These are phyloP conservation scores for Arctocebus calabarensis DNA, from an alignment of 2,797 vertebrate genomes.

Conservation along the genomic window DNA sequence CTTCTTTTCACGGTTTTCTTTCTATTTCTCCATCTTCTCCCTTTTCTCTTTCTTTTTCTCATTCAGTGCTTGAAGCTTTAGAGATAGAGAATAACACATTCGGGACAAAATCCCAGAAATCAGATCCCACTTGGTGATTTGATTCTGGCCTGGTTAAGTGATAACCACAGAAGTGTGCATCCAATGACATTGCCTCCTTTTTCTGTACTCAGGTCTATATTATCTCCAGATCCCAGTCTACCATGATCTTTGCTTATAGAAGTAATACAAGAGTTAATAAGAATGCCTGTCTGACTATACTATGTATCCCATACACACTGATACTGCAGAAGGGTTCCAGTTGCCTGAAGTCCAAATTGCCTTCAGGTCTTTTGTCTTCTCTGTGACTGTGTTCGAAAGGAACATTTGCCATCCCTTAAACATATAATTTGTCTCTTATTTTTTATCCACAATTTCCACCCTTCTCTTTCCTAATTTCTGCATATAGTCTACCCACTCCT, in stretches of 20 bases:
- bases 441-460: neutral
- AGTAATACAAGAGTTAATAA: neutral
- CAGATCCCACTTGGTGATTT: neutral
- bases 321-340: neutral
- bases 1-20: neutral
- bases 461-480: neutral
- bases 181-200: neutral
- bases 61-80: neutral
- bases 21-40: neutral
- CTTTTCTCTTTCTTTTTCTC: neutral
- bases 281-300: neutral
- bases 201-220: neutral
- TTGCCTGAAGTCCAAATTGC: neutral
- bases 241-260: neutral
- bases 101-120: conserved; percentile 22
- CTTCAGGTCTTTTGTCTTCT: neutral
- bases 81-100: neutral
- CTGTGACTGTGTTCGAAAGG: neutral
- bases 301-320: neutral
- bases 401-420: neutral
- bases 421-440: neutral
- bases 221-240: neutral
- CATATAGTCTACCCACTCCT: neutral
- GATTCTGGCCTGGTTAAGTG: neutral
- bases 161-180: neutral